These are phyloP conservation scores for Contarinia nasturtii DNA, from an alignment of 1,140 invertebrate species.

Conservation along the genomic window DNA sequence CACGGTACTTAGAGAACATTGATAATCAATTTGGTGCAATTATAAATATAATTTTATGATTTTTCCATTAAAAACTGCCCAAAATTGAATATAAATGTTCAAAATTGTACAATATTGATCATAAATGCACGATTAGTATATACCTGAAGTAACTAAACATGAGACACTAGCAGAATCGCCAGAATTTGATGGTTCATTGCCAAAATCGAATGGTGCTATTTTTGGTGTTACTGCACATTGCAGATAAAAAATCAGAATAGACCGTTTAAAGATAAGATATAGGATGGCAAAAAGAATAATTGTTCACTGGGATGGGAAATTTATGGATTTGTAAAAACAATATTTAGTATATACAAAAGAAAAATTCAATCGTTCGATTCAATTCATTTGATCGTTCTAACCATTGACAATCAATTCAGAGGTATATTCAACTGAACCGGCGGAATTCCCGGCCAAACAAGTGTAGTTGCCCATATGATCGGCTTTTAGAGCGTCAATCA, in stretches of 20 bases:
- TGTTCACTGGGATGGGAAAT: too few species aligned
- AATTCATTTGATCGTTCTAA: constrained; percentile 33
- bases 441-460: constrained; percentile 50
- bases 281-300: neutral
- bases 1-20: too few species aligned
- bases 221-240: constrained; percentile 42
- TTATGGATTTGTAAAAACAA: too few species aligned
- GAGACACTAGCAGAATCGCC: constrained; percentile 57
- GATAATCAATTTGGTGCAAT: too few species aligned
- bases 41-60: too few species aligned
- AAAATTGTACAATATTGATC: too few species aligned
- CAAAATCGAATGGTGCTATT: constrained; percentile 46
- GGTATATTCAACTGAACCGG: constrained; percentile 42
- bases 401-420: constrained; percentile 50
- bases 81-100: too few species aligned
- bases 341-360: too few species aligned
- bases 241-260: constrained; percentile 9
- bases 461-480: constrained; percentile 62
- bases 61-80: too few species aligned
- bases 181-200: constrained; percentile 43
- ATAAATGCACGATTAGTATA: too few species aligned
- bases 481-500: constrained; percentile 53
- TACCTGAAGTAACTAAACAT: too few species aligned
- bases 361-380: too few species aligned
- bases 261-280: constrained; percentile 1